Evolutionary conservation across 2,888 invertebrate genomes (phyloP).

Genomic region (Micoletzkya japonica): DNA sequence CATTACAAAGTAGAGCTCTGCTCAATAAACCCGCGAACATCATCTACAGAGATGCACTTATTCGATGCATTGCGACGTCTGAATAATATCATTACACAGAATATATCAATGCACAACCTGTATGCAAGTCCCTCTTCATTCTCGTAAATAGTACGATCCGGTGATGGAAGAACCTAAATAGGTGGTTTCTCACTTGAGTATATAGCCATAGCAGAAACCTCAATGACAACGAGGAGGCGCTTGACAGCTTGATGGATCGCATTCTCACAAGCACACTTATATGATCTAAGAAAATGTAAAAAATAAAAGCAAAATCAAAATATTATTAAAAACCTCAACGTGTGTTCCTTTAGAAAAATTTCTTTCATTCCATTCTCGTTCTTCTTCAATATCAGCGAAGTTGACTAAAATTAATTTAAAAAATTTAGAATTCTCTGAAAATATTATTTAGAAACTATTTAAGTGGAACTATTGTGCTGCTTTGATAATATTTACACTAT

Average conservation of each 20-base stretch:
- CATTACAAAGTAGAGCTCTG: neutral
- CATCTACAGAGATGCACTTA: slow-evolving; percentile 11
- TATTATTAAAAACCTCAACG: neutral
- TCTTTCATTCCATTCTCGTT: neutral
- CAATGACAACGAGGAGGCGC: slow-evolving; percentile 17
- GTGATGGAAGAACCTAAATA: slow-evolving; percentile 17
- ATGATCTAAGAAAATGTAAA: neutral
- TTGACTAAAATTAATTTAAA: too few species aligned
- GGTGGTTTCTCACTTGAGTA: neutral
- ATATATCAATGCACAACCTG: too few species aligned
- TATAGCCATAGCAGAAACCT: slow-evolving; percentile 1
- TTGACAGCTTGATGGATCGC: slow-evolving; percentile 15
- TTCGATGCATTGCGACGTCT: slow-evolving; percentile 26
- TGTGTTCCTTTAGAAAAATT: slow-evolving; percentile 11
- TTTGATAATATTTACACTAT: too few species aligned
- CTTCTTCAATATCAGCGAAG: too few species aligned
- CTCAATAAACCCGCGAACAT: neutral
- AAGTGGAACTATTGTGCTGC: too few species aligned
- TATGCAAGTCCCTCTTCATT: slow-evolving; percentile 26
- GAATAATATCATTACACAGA: neutral
- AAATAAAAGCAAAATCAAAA: too few species aligned
- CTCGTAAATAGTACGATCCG: slow-evolving; percentile 24
- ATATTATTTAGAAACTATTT: too few species aligned
- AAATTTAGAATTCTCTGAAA: too few species aligned
- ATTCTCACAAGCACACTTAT: slow-evolving; percentile 20